Percentiles rank a stretch among this genome's conserved stretches.
Conservation (phyloP, 2,888 invertebrate genomes). For the Synergus umbraculus region DNA sequence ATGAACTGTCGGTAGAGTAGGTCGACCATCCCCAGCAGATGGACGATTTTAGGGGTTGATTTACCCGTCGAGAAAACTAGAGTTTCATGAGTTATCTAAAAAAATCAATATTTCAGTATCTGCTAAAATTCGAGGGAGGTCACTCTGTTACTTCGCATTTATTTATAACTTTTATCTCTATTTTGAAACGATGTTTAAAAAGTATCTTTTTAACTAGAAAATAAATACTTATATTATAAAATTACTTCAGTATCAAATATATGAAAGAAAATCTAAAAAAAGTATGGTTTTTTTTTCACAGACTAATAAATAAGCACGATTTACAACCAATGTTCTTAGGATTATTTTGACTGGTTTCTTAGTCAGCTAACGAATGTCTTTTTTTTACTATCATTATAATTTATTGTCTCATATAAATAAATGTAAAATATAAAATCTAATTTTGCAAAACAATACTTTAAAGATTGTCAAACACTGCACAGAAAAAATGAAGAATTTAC, state of each 20-base stretch:
- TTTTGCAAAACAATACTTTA: too few relatives aligned
- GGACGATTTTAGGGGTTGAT: not conserved
- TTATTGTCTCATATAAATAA: too few relatives aligned
- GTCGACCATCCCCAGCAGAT: not conserved
- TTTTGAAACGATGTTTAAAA: too few relatives aligned
- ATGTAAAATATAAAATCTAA: too few relatives aligned
- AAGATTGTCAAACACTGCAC: too few relatives aligned
- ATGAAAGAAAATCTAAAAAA: not conserved
- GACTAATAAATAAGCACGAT: too few relatives aligned
- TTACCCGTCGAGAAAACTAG: not conserved
- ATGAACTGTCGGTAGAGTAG: conserved; percentile 15
- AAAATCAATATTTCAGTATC: not conserved
- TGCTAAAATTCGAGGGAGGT: not conserved
- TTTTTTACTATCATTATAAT: too few relatives aligned
- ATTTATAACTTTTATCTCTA: not conserved
- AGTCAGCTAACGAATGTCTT: too few relatives aligned
- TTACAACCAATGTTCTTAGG: too few relatives aligned
- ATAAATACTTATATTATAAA: not conserved
- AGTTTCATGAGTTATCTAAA: not conserved
- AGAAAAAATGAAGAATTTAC: too few relatives aligned
- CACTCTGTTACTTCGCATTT: not conserved
- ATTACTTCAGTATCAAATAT: not conserved
- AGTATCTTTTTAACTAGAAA: not conserved
- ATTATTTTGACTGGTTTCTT: too few relatives aligned
- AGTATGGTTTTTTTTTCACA: too few relatives aligned